Evolutionary conservation across 2,113 vertebrate species (phyloP), one percentile per base, ranked within the genome.

Genomic region (Centropristis striata): DNA sequence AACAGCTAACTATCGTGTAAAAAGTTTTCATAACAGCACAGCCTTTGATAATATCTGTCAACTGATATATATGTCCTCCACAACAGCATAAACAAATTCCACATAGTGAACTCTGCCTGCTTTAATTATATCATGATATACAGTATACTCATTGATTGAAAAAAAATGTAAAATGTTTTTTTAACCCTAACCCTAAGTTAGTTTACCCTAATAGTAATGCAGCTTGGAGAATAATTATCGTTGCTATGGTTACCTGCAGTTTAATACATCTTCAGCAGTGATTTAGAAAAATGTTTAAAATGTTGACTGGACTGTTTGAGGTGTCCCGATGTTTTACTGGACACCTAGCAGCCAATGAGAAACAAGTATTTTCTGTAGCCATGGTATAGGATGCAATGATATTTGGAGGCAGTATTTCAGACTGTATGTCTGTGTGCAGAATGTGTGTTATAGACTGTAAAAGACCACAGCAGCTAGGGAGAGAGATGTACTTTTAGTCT

Each of bases 401-500:
- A 42, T 47, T 47, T 50, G 21, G n/a, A 36, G 18, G 11, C 15
- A n/a, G 44, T 57, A 28, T 12, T 37, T 64, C 18, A 55, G 64
- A 23, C 13, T 63, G 27, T n/a, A 13, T 44, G 54, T 37, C 36
- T n/a, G n/a, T 51, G 20, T 49, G n/a, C 47, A 57, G 13, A 51
- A 59, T 55, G 49, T 7, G 8, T 21, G 14, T 76, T 25, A 2
- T n/a, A 28, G 8, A 10, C 12, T 32, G 8, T 28, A 27, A 50
- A 39, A 41, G 49, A 68, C 51, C 20, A 25, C 20, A 63, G 65
- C 55, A 69, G 61, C 50, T 14, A 28, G 68, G 28, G 47, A 27
- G 42, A 70, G 32, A 59, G 8, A 78, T 18, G 44, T 61, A 75
- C 68, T 76, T 60, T 81, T 27, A 50, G 50, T 85, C 36, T 71